Percentiles rank a stretch among this genome's conserved stretches.
Conservation (phyloP, 2,888 invertebrate species). For the Seira ritae region DNA sequence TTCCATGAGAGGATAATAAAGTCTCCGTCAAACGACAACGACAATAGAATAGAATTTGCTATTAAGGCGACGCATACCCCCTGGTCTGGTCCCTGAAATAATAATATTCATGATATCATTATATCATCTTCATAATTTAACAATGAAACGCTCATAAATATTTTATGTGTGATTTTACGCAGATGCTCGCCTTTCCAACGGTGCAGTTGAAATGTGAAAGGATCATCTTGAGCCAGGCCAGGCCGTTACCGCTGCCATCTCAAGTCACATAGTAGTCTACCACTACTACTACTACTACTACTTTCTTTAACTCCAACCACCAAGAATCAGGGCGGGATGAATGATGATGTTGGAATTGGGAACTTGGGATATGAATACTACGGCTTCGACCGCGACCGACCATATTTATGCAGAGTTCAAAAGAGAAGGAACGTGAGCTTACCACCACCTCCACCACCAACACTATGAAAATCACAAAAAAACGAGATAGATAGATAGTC, state of each 20-base stretch:
- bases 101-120: constrained; percentile 11
- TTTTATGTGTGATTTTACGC: constrained; percentile 63
- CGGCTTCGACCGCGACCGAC: constrained; percentile 14
- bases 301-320: constrained; percentile 26
- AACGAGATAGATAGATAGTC: not conserved
- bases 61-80: not conserved
- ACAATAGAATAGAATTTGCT: not conserved
- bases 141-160: constrained; percentile 54
- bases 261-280: not conserved
- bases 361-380: constrained; percentile 21
- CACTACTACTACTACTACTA: constrained; percentile 20
- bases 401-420: constrained; percentile 6
- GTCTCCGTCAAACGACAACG: not conserved
- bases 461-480: not conserved
- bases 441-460: not conserved
- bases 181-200: constrained; percentile 46
- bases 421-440: constrained; percentile 26
- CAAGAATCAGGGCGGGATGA: constrained; percentile 31
- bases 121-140: constrained; percentile 47
- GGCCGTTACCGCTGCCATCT: not conserved
- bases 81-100: not conserved
- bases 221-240: not conserved
- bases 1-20: not conserved
- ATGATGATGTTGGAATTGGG: constrained; percentile 43
- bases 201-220: constrained; percentile 11